These are phyloP conservation scores for Aphaenogaster ashmeadi DNA, from an alignment of 1,140 invertebrate genomes.

Conservation along the genomic window DNA sequence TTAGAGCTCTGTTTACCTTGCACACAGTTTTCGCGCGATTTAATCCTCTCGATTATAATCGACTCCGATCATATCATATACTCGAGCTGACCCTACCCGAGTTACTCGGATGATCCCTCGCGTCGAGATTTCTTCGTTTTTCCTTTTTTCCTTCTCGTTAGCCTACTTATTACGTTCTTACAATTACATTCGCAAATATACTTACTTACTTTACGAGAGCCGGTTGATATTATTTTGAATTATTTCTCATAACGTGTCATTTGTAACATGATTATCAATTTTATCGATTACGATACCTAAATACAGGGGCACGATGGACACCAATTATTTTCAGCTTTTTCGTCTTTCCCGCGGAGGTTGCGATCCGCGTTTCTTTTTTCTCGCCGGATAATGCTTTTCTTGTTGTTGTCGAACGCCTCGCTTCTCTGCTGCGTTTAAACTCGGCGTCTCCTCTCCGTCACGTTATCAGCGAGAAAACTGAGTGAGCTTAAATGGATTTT, in stretches of 20 bases:
- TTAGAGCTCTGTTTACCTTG: conserved; percentile 57
- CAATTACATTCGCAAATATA: conserved; percentile 84
- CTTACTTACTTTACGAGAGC: conserved; percentile 83
- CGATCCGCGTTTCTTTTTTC: conserved; percentile 39
- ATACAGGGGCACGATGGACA: conserved; percentile 83
- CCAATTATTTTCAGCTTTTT: conserved; percentile 62
- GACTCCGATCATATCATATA: conserved; percentile 45
- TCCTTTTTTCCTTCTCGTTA: conserved; percentile 65
- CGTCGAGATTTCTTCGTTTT: conserved; percentile 58
- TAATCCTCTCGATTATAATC: conserved; percentile 57
- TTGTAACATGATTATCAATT: conserved; percentile 85
- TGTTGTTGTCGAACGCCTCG: conserved; percentile 44
- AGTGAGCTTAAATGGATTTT: conserved; percentile 42
- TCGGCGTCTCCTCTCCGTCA: conserved; percentile 50
- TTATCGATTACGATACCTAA: conserved; percentile 85
- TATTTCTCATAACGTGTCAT: conserved; percentile 81
- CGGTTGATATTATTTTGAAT: conserved; percentile 76
- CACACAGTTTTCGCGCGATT: conserved; percentile 40
- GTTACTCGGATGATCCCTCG: conserved; percentile 29
- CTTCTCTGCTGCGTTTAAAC: conserved; percentile 71
- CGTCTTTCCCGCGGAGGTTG: conserved; percentile 45
- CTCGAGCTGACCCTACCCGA: conserved; percentile 38
- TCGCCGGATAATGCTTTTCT: conserved; percentile 28
- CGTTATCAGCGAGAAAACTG: conserved; percentile 49
- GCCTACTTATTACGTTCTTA: conserved; percentile 85